These are phyloP conservation scores for Isichthys henryi DNA, from an alignment of 2,113 vertebrate species.

Conservation along the genomic window DNA sequence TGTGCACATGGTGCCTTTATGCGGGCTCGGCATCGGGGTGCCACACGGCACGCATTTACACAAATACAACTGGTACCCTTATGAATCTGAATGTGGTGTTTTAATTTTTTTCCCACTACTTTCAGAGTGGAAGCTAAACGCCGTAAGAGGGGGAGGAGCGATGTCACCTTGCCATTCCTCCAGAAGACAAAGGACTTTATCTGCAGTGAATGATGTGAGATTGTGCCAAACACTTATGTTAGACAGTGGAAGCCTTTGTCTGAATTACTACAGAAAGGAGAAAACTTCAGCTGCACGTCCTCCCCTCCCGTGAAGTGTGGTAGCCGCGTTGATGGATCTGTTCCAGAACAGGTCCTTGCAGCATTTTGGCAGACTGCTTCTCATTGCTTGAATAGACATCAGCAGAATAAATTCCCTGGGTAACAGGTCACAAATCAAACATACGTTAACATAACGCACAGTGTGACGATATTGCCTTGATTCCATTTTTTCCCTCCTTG, in stretches of 20 bases:
- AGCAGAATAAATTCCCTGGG: neutral
- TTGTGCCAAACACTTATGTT: neutral
- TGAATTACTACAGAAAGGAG: neutral
- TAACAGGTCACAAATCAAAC: neutral
- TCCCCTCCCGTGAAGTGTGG: conserved; percentile 33
- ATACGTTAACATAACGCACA: neutral
- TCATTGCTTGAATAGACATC: neutral
- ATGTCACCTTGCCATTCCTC: neutral
- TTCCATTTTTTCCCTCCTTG: neutral
- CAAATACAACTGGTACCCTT: neutral
- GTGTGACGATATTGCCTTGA: neutral
- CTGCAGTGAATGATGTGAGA: neutral
- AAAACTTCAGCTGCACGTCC: neutral
- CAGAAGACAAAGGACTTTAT: neutral
- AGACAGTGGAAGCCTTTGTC: neutral
- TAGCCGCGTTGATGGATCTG: conserved; percentile 34
- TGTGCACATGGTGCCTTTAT: neutral
- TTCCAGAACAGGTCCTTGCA: conserved; percentile 27
- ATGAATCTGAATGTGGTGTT: neutral
- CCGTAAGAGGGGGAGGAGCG: neutral
- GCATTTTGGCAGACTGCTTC: conserved; percentile 12
- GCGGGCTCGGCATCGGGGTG: neutral
- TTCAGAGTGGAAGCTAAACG: neutral
- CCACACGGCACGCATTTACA: neutral
- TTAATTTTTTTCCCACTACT: neutral